Conservation (phyloP, 2,888 invertebrate genomes). For the Pocota personata region DNA sequence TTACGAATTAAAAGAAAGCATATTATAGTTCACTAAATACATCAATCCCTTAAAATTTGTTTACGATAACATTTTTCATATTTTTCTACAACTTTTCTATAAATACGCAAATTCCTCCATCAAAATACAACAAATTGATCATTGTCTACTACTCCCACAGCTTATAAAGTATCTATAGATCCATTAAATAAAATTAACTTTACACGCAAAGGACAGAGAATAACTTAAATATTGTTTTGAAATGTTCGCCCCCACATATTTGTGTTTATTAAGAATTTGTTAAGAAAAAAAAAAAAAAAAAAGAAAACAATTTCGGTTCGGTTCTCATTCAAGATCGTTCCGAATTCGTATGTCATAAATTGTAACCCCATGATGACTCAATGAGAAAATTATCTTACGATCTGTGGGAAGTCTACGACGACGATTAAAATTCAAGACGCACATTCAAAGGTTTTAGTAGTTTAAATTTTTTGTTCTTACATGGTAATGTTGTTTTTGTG, state of each 20-base stretch:
- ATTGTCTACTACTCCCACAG: background rate
- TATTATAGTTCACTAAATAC: no score
- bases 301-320: background rate
- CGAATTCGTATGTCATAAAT: slow-evolving; percentile 39
- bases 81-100: background rate
- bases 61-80: background rate
- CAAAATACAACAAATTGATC: background rate
- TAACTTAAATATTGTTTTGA: background rate
- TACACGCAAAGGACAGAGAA: background rate
- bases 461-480: background rate
- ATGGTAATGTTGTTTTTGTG: background rate
- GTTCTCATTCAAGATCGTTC: slow-evolving; percentile 21
- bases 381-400: slow-evolving; percentile 29
- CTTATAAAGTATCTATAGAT: background rate
- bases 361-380: slow-evolving; percentile 46
- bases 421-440: background rate
- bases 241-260: background rate
- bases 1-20: no score
- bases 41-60: no score
- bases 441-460: background rate
- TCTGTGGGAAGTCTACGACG: slow-evolving; percentile 26
- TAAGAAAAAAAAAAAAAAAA: background rate
- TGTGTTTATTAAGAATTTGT: background rate
- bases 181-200: background rate
- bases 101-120: background rate